Evolutionary conservation across 2,113 vertebrate species (phyloP), one percentile per base, ranked within the genome.

Genomic region (Thamnaconus septentrionalis): DNA sequence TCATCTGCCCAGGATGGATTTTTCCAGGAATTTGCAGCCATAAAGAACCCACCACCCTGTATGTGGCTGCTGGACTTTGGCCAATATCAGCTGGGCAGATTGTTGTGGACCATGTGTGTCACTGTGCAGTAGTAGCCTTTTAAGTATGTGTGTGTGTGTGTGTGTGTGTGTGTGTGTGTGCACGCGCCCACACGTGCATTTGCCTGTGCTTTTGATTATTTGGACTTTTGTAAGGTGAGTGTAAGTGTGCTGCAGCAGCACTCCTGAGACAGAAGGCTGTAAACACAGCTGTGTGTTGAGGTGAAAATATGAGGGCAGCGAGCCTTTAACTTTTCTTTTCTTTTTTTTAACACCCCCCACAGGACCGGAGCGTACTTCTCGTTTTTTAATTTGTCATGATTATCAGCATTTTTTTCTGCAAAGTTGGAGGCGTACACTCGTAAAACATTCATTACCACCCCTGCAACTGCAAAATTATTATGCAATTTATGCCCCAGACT

Each of bases 261-360:
- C 63, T 71, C 47, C 18, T 57, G 74, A 41, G 61, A 74, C 43
- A 59, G 59, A 44, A 53, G 59, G 64, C 64, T 64, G 57, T 79
- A 82, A 79, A 84, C 79, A 82, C 79, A 85, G 78, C 85, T 84
- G 77, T 82, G 67, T 72, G 73, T 77, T 46, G 61, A 67, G 60
- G 58, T 69, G 68, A 54, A 46, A 59, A 42, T 51, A 61, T 45
- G 5, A 69, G 61, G 57, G 40, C 55, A 31, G 59, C 54, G 61
- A 61, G 39, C 2, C 39, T 42, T 61, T 63, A 44, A 56, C 40
- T 66, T 56, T 56, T 7, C 18, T 54, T 54, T 31, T 31, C 18
- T 31, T 31, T 31, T 31, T 31, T 31, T 31, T 31, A 31, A 31
- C 18, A 31, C 18, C 18, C 18, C 45, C 41, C 48, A 4, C 39